Evolutionary conservation across 2,888 invertebrate species (phyloP), one percentile per base, ranked within the genome.

Genomic region (Xestobium rufovillosum): DNA sequence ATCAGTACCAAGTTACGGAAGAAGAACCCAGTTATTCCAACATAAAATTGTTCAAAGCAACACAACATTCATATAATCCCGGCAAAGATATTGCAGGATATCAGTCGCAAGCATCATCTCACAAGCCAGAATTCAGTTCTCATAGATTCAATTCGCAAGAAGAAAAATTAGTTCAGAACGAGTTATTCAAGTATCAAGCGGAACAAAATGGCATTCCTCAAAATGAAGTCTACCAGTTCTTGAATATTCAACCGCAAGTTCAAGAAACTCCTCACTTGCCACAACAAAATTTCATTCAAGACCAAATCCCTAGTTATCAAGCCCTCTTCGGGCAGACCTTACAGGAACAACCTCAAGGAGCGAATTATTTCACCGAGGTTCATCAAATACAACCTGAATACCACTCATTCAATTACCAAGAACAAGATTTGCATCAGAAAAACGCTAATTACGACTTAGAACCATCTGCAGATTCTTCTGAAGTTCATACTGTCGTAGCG

Each of bases 1-100:
- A 64, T 36, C 66, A 70, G 15, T 73, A 73, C 45, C 70, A 73
- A 61, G 75, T 75, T 3, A 71, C 70, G 2, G n/a, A n/a, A n/a
- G n/a, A n/a, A n/a, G 73, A 76, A 53, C 65, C 69, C 6, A 19
- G n/a, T n/a, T 6, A 19, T 8, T 6, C 23, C 23, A 19, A 19
- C 23, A 19, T 8, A 8, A 37, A 42, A 29, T 15, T 45, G 15
- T 35, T 34, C 17, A 1, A 8, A 31, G 13, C 25, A 19, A 34
- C 11, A n/a, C 40, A 31, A 33, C 26, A 23, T n/a, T n/a, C 0
- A 56, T 65, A 3, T 59, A 19, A 19, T 19, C n/a, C 6, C 23
- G 6, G 6, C 23, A 8, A 6, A 19, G 23, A 19, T n/a, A 8
- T 70, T 2, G 2, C 10, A 29, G 14, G 29, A 4, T 14, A 11